A percentile compares a stretch with the other conserved stretches of the same genome.
Evolutionary conservation across 2,113 vertebrate species (phyloP).

Genomic region (Puma concolor): DNA sequence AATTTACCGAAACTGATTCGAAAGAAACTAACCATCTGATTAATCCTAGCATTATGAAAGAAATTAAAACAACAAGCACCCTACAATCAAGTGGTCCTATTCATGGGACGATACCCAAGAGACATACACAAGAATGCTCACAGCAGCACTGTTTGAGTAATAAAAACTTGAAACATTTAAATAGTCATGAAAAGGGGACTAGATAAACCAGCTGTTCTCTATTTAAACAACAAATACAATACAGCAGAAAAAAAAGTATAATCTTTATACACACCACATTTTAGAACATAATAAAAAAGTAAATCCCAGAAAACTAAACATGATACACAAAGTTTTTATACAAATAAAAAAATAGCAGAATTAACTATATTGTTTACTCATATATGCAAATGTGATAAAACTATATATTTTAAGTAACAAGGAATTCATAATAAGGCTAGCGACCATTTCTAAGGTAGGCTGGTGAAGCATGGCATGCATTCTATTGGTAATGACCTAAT

Average conservation of each 20-base stretch:
- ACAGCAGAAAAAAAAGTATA: background rate
- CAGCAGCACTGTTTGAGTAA: background rate
- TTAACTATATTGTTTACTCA: background rate
- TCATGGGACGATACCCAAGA: background rate
- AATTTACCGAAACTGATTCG: background rate
- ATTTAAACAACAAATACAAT: conserved; percentile 8
- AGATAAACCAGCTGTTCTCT: background rate
- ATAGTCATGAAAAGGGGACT: background rate
- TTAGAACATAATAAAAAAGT: background rate
- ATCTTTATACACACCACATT: background rate
- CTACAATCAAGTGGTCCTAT: background rate
- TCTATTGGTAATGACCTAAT: conserved; percentile 6
- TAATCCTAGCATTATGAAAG: background rate
- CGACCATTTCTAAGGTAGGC: background rate
- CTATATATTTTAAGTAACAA: background rate
- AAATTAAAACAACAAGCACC: background rate
- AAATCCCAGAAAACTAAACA: conserved; percentile 17
- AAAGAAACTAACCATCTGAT: background rate
- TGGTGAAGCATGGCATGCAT: background rate
- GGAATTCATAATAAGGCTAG: background rate
- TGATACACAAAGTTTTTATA: background rate
- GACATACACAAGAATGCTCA: background rate
- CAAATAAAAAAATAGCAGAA: background rate
- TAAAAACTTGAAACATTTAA: background rate
- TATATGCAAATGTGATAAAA: background rate